Evolutionary conservation across 2,113 vertebrate genomes (phyloP), one percentile per base, ranked within the genome.

Genomic region (Tychaedon coryphoeus): DNA sequence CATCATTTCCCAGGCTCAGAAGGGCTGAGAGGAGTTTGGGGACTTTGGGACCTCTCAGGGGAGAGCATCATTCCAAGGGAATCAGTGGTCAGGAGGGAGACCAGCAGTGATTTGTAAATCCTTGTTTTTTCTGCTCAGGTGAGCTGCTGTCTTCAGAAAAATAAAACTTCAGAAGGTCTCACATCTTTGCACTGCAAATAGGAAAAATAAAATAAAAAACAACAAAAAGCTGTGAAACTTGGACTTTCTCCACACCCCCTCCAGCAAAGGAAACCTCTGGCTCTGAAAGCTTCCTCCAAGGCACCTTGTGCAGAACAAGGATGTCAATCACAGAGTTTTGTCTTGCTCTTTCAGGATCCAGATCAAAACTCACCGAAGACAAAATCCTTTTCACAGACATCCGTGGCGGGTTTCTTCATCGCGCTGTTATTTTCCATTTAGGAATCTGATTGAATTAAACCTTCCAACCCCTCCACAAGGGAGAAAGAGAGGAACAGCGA

Each of bases 391-490:
- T 79, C 78, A 48, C 54, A 85, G 95, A 43, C 71, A 56, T 86
- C 75, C 12, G 12, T 31, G 77, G 2, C 0, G 0, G 19, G 7
- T 31, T 45, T 57, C 61, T 75, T 51, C 57, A 69, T 33, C 2
- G 17, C 54, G 0, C 87, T 91, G 87, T 91, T 79, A 87, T 91
- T 90, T 95, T 43, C 92, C 92, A 73, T 95, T 95, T 92, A 96
- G 75, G 66, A 94, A 66, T 73, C 57, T 51, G 89, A 96, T 93
- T 76, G 77, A 97, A 94, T 96, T 93, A 96, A 94, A 95, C 77
- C 81, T 95, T 90, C 84, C 81, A 93, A 22, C 8, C 78, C 42
- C 60, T 91, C 67, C 86, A 66, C 87, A 36, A 45, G 94, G 95
- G 93, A 96, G 72, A 90, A 76, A n/a, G 38, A 70, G 90, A 95